A percentile compares a stretch with the other conserved stretches of the same genome.
phyloP scores from a whole-genome alignment of 2,797 vertebrate species.

The Eulemur mongoz region DNA sequence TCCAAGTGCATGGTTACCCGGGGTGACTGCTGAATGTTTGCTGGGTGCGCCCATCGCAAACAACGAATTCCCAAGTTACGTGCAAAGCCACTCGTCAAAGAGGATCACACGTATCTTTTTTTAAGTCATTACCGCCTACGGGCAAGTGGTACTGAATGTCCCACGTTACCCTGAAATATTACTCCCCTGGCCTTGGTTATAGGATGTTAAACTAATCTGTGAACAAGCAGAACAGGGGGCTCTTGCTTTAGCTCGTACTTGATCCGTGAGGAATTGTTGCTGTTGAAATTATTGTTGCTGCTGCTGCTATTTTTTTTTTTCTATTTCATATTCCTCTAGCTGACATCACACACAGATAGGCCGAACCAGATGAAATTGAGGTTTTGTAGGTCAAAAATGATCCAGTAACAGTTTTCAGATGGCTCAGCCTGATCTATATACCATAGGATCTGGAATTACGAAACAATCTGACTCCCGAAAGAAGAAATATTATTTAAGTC shows the following conservation, averaged over 20 bases:
- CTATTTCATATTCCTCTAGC: rapidly evolving
- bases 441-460: not conserved
- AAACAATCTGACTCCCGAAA: not conserved
- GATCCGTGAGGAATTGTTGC: not conserved
- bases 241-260: not conserved
- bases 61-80: too few relatives aligned
- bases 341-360: rapidly evolving
- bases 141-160: not conserved
- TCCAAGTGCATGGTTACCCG: rapidly evolving
- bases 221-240: not conserved
- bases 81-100: too few relatives aligned
- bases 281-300: not conserved
- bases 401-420: not conserved
- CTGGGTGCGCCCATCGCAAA: too few relatives aligned
- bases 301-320: not conserved
- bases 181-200: not conserved
- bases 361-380: not conserved
- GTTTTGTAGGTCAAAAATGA: not conserved
- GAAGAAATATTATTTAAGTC: not conserved
- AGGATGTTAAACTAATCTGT: not conserved
- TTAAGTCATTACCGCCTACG: not conserved
- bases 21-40: too few relatives aligned
- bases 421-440: not conserved
- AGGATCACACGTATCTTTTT: not conserved
- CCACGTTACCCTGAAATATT: not conserved